A percentile compares a stretch with the other conserved stretches of the same genome.
phyloP scores from a whole-genome alignment of 2,113 vertebrate species.

The Phyllostomus hastatus region DNA sequence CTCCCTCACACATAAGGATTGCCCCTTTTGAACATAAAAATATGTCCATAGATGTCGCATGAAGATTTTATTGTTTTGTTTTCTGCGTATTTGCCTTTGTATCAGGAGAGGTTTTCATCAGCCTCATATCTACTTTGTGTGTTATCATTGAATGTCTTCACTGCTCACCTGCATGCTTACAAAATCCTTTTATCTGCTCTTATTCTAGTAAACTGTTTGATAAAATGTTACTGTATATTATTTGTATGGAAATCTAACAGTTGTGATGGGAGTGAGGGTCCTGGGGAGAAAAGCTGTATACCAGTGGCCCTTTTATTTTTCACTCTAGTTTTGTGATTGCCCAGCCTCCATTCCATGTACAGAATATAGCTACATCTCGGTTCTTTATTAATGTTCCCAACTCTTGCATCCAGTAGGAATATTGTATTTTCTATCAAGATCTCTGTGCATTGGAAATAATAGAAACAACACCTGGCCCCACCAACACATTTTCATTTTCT shows the following conservation, averaged over 20 bases:
- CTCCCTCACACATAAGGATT: not conserved
- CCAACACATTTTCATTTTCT: not conserved
- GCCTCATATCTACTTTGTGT: not conserved
- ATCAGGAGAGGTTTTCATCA: too few relatives aligned
- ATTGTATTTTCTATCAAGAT: accelerated
- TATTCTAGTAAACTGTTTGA: not conserved
- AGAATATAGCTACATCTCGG: accelerated
- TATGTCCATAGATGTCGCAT: not conserved
- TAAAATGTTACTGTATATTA: accelerated
- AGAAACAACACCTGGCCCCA: too few relatives aligned
- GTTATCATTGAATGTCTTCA: not conserved
- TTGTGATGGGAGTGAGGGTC: accelerated
- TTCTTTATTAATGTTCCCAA: not conserved
- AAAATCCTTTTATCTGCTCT: not conserved
- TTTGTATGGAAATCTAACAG: accelerated
- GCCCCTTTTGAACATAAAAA: not conserved
- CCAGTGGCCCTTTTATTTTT: not conserved
- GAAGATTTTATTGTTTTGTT: not conserved
- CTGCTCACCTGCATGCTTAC: not conserved
- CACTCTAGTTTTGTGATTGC: accelerated
- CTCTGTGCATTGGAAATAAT: too few relatives aligned
- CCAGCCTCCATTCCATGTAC: accelerated
- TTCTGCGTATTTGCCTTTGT: not conserved
- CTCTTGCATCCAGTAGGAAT: not conserved
- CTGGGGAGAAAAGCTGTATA: accelerated